A percentile compares a stretch with the other conserved stretches of the same genome.
Evolutionary conservation across 2,888 invertebrate species (phyloP).

Genomic region (Zootermopsis nevadensis): DNA sequence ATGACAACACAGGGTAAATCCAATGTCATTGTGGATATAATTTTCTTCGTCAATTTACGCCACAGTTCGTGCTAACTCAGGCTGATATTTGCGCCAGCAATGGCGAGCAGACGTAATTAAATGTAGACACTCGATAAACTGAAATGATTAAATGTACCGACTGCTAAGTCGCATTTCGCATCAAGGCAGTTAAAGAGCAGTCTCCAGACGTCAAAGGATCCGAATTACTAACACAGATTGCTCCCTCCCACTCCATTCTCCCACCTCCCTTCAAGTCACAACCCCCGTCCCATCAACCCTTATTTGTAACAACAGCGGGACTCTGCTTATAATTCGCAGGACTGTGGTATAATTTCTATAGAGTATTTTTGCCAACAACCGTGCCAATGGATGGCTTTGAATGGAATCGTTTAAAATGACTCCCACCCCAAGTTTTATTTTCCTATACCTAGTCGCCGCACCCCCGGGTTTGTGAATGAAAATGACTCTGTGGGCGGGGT

Average conservation of each 20-base stretch:
- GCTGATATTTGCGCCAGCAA: background rate
- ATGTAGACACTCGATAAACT: background rate
- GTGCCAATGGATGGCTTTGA: conserved; percentile 36
- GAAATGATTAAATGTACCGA: background rate
- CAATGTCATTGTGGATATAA: too few species aligned
- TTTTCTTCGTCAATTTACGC: too few species aligned
- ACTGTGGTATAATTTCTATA: conserved; percentile 18
- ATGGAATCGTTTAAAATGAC: conserved; percentile 32
- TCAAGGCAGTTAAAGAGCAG: background rate
- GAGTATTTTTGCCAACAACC: conserved; percentile 44
- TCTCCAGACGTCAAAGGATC: background rate
- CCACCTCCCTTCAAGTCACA: background rate
- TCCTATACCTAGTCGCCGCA: conserved; percentile 22
- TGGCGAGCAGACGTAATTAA: background rate
- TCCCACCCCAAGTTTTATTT: conserved; percentile 28
- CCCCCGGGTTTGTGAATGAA: background rate
- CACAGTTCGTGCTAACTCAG: background rate
- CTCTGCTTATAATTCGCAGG: conserved; percentile 18
- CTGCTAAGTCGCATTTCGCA: background rate
- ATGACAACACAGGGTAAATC: too few species aligned
- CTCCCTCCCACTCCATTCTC: background rate
- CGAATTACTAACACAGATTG: too few species aligned
- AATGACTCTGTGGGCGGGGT: conserved; percentile 18
- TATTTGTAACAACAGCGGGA: conserved; percentile 1
- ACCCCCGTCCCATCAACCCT: background rate